A percentile compares a stretch with the other conserved stretches of the same genome.
These are phyloP conservation scores for Oncorhynchus kisutch DNA, from an alignment of 2,113 vertebrate species.

Conservation along the genomic window DNA sequence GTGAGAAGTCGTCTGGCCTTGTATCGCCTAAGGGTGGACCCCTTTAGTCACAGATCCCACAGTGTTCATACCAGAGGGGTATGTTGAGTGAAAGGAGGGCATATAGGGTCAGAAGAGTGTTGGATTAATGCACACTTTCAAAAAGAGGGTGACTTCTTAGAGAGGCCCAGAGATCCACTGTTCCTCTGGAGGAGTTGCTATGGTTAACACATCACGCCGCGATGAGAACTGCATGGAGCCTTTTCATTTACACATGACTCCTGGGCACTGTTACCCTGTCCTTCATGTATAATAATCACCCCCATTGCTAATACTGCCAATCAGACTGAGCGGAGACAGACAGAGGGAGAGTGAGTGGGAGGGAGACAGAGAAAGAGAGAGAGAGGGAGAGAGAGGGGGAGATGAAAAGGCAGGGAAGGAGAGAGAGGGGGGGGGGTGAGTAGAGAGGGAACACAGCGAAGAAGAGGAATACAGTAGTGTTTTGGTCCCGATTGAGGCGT, in stretches of 20 bases:
- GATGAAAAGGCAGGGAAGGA: not conserved
- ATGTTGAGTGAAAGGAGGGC: not conserved
- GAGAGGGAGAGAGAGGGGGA: slow-evolving; percentile 1
- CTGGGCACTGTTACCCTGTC: slow-evolving; percentile 35
- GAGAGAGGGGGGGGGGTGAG: no score
- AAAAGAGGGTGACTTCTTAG: not conserved
- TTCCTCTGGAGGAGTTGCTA: no score
- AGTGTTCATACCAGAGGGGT: not conserved
- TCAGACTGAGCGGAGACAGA: slow-evolving; percentile 9
- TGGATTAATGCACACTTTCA: no score
- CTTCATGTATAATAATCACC: slow-evolving; percentile 22
- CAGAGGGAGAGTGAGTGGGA: not conserved
- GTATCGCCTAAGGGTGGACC: slow-evolving; percentile 10
- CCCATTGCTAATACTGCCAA: slow-evolving; percentile 15
- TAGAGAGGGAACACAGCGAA: no score
- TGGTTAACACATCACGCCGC: not conserved
- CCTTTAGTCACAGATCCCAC: not conserved
- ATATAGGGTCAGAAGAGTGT: not conserved
- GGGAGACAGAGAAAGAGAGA: slow-evolving; percentile 7
- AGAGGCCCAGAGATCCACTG: not conserved
- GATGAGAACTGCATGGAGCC: slow-evolving; percentile 32
- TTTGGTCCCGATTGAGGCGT: slow-evolving; percentile 37
- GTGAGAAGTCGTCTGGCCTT: not conserved
- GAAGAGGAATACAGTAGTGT: not conserved
- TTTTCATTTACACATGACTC: slow-evolving; percentile 42